Base-by-base conservation (phyloP, 1,140 invertebrate species). In the Lysiphlebus fabarum region DNA sequence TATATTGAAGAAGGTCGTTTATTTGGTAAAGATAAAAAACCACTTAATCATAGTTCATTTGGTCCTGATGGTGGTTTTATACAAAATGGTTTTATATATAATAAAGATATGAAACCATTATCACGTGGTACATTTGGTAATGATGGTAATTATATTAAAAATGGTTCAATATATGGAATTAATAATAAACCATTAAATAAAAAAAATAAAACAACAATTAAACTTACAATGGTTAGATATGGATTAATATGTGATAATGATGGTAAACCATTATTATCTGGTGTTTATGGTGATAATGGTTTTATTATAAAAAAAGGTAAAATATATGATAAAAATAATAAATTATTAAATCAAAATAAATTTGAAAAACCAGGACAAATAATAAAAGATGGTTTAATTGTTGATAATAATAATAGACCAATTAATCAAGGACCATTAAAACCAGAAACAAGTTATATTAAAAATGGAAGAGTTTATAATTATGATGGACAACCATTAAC, bases 331-430 rank as follows among this genome's bases (percentile, higher is more conserved):
- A 56, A 53, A 6, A 49, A 59, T 6, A 69, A 74, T 34, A 63
- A 70, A 38, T 72, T 72, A 0, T 42, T 79, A 0, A 73, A 72
- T 56, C 68, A 70, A 44, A 62, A 62, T 10, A 63, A 61, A 12
- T 68, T 72, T 6, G 70, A 68, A 7, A 34, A 63, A 1, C 67
- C 73, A 48, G 72, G 73, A 8, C 70, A 65, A 8, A 72, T 64
- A 7, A 67, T 78, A 1, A 78, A 77, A 57, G 73, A 77, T 38
- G 77, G 77, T 8, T 42, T 79, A 4, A 69, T 73, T 58, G 67
- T 65, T 10, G 68, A 43, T 17, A 47, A 62, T 0, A 72, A 79
- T 41, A 69, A 67, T 1, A 76, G 76, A 60, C 76, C 76, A 1
- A 43, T 73, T 14, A 67, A 64, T 10, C 64, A 73, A 26, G 74